A percentile compares a stretch with the other conserved stretches of the same genome.
These are phyloP conservation scores for Gortyna flavago DNA, from an alignment of 2,888 invertebrate species.

Conservation along the genomic window DNA sequence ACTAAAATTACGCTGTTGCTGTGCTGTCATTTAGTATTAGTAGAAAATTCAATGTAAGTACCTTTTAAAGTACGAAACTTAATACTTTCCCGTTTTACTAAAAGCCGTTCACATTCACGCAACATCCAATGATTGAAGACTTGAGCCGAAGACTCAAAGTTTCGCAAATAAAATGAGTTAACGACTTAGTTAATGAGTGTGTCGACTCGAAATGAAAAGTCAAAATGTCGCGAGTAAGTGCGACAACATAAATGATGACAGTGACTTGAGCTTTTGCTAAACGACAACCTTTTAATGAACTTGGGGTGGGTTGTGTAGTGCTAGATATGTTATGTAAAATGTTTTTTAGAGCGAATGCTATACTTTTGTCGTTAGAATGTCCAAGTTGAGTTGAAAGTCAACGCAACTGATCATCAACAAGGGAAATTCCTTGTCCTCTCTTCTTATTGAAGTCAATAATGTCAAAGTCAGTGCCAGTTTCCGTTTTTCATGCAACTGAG, in stretches of 20 bases:
- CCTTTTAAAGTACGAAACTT: neutral
- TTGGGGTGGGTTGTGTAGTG: slow-evolving; percentile 26
- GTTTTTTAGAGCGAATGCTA: neutral
- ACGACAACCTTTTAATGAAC: slow-evolving; percentile 70
- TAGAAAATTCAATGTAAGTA: neutral
- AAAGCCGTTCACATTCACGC: slow-evolving; percentile 8
- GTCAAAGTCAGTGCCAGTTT: neutral
- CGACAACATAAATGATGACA: slow-evolving; percentile 76
- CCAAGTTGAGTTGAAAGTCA: neutral
- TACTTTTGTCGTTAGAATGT: neutral
- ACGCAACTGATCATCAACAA: neutral
- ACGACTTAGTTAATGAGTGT: slow-evolving; percentile 67
- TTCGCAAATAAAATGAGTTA: slow-evolving; percentile 64
- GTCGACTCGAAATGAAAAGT: slow-evolving; percentile 69
- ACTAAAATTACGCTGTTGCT: neutral
- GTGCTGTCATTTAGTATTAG: neutral
- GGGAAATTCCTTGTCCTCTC: neutral
- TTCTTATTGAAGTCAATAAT: neutral
- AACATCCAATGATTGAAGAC: slow-evolving; percentile 53
- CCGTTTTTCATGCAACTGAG: neutral
- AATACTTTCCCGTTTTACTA: slow-evolving; percentile 17
- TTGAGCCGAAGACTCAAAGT: slow-evolving; percentile 27
- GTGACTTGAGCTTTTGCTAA: slow-evolving; percentile 79
- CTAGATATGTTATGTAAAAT: slow-evolving; percentile 18
- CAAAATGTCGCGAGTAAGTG: slow-evolving; percentile 71